phyloP scores from a whole-genome alignment of 2,797 vertebrate species.

The Arctocebus calabarensis region DNA sequence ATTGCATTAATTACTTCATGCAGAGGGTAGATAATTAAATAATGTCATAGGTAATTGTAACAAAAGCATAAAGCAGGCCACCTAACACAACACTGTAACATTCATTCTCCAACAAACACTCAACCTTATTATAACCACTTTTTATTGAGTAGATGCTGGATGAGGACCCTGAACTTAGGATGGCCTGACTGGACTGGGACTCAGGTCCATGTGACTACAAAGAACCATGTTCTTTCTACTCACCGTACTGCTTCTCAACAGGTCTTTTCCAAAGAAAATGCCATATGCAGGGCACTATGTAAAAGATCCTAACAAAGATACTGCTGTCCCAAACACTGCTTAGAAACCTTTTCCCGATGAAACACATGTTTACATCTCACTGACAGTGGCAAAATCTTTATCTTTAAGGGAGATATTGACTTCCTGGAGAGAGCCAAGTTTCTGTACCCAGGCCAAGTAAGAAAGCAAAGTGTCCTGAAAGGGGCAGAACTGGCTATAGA shows the following conservation, averaged over 20 bases:
- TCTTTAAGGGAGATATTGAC: background rate
- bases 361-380: background rate
- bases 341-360: conserved; percentile 27
- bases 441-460: background rate
- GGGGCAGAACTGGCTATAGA: background rate
- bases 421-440: conserved; percentile 36
- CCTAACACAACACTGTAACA: background rate
- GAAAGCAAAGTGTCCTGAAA: background rate
- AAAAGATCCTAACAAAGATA: conserved; percentile 1
- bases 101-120: background rate
- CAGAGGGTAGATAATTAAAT: background rate
- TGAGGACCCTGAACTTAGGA: background rate
- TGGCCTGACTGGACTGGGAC: background rate
- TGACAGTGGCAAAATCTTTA: background rate
- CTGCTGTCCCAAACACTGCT: background rate
- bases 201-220: background rate
- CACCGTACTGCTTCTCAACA: background rate
- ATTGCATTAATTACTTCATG: background rate
- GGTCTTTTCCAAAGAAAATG: conserved; percentile 3
- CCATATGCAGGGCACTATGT: background rate
- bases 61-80: background rate
- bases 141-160: background rate
- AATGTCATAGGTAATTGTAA: background rate
- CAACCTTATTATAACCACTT: background rate
- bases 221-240: background rate